A percentile compares a stretch with the other conserved stretches of the same genome.
Conservation (phyloP, 2,113 vertebrate genomes). For the Eulemur macaco region DNA sequence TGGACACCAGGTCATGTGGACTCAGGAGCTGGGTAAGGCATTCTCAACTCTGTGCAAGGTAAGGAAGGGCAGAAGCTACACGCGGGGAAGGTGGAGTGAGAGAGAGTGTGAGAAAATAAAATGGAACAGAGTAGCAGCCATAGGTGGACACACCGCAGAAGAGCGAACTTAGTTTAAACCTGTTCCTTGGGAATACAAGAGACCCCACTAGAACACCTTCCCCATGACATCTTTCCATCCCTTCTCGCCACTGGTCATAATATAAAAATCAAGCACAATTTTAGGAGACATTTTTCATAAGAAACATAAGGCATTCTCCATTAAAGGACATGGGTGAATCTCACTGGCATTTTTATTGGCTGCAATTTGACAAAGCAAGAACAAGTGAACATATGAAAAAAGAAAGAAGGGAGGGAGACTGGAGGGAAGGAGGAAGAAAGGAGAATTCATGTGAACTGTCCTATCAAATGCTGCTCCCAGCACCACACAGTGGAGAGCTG, state of each 20-base stretch:
- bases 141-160: background rate
- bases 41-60: background rate
- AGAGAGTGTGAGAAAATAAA: background rate
- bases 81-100: background rate
- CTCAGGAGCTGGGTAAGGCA: background rate
- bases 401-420: background rate
- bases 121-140: too few species aligned
- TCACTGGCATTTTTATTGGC: background rate
- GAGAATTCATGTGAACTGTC: background rate
- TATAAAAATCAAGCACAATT: background rate
- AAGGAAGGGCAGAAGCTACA: background rate
- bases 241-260: background rate
- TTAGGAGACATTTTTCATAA: background rate
- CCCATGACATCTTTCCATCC: background rate
- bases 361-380: background rate
- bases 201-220: background rate
- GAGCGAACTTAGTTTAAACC: background rate
- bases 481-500: too few species aligned
- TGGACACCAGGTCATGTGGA: background rate
- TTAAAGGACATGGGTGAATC: background rate
- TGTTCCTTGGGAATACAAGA: background rate
- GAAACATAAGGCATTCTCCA: background rate
- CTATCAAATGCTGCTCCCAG: background rate
- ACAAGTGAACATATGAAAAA: background rate
- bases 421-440: background rate